Conservation (phyloP, 2,888 invertebrate genomes). For the Seladonia tumulorum region DNA sequence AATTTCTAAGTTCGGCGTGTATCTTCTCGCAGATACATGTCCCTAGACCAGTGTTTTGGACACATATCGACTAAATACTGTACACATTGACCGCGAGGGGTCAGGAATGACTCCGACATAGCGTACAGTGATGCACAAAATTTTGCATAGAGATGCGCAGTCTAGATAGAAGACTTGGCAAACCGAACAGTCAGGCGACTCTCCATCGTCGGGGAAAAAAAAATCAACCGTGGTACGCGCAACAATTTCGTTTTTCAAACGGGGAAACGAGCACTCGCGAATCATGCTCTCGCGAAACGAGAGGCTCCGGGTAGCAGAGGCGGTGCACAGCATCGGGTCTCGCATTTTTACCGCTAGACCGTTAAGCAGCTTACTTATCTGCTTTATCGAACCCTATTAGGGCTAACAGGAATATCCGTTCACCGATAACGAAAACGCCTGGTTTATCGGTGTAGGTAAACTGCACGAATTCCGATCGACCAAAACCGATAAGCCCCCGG, state of each 20-base stretch:
- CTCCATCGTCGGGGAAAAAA: neutral
- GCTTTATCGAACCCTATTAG: conserved; percentile 59
- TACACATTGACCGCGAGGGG: too few relatives aligned
- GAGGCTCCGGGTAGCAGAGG: neutral
- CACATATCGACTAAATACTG: too few relatives aligned
- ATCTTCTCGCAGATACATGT: too few relatives aligned
- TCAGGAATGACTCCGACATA: too few relatives aligned
- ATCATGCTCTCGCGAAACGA: conserved; percentile 31
- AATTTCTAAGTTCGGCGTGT: too few relatives aligned
- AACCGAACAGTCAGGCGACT: neutral
- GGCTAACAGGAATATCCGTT: conserved; percentile 60
- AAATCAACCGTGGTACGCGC: neutral
- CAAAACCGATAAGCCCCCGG: conserved; percentile 33
- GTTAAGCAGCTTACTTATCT: conserved; percentile 53
- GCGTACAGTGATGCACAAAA: too few relatives aligned
- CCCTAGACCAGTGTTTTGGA: too few relatives aligned
- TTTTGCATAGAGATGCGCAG: neutral
- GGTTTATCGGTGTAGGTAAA: conserved; percentile 55
- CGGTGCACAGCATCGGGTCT: neutral
- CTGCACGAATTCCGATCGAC: conserved; percentile 37
- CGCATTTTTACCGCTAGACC: conserved; percentile 44
- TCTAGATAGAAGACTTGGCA: neutral
- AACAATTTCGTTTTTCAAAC: conserved; percentile 3
- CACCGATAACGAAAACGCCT: conserved; percentile 54
- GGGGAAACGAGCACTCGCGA: neutral